Base-by-base conservation (phyloP, 37 sponge, comb jelly and placozoan species). In the Oscarella lobularis region DNA sequence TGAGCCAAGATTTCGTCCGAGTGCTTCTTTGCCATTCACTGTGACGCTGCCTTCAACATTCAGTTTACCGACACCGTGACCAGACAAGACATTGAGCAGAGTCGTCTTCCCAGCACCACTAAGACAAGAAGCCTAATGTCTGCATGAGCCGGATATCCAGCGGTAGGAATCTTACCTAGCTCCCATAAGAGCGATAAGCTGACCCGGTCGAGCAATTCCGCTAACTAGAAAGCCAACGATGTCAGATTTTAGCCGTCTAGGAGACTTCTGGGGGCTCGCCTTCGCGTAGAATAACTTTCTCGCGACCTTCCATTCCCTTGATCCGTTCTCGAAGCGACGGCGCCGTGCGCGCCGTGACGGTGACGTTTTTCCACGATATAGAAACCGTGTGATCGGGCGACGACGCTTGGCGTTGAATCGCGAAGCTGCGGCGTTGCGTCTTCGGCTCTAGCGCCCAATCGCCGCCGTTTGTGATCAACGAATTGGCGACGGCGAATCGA, bases 51-150 rank as follows among this genome's bases (percentile, higher is more conserved):
- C 71, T n/a, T 32, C 29, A 14, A 68, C 71, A 34, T 68, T 4
- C 35, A 4, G 6, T 34, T 5, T 5, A 14, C 35, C 71, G 35
- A 20, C 31, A 35, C 33, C 33, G 5, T 68, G 71, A 32, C 71
- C 29, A n/a, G n/a, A 5, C 4, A 68, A 14, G 4, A 14, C 71
- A 68, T 68, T 68, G n/a, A 68, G 71, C 6, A 68, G 71, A 4
- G 71, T 68, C 4, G 71, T 68, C 71, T 68, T 68, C 4, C 71
- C 71, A n/a, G 71, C 71, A n/a, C 71, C 71, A 14, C 71, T 68
- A 14, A 5, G 4, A 68, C 71, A 68, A 34, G 9, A 9, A 48
- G n/a, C n/a, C n/a, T n/a, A n/a, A n/a, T n/a, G n/a, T n/a, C n/a
- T n/a, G n/a, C n/a, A n/a, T n/a, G n/a, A n/a, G n/a, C n/a, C n/a